A percentile compares a stretch with the other conserved stretches of the same genome.
Conservation (phyloP, 2,797 vertebrate genomes). For the Diceros bicornis region DNA sequence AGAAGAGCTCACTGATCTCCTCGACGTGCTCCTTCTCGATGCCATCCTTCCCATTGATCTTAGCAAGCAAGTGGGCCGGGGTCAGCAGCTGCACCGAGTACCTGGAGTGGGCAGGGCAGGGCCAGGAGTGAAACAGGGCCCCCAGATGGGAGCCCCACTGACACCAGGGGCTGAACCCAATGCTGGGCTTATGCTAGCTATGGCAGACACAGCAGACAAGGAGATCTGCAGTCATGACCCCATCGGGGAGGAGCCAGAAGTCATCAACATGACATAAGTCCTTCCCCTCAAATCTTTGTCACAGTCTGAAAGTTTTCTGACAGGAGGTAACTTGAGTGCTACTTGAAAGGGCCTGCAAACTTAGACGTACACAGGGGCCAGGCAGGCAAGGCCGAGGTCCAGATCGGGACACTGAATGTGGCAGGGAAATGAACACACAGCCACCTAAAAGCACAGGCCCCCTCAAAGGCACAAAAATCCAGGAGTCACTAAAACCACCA, state of each 20-base stretch:
- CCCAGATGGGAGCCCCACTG: not conserved
- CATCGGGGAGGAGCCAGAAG: not conserved
- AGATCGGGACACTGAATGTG: too few species aligned
- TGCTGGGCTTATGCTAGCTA: too few species aligned
- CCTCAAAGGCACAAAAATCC: accelerated
- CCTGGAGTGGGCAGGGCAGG: constrained; percentile 86
- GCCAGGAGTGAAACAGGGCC: not conserved
- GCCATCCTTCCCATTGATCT: constrained; percentile 97
- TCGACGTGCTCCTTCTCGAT: constrained; percentile 98
- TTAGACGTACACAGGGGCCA: not conserved
- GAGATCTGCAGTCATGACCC: not conserved
- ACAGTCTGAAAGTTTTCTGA: not conserved
- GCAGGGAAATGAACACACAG: not conserved
- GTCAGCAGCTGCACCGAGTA: constrained; percentile 98
- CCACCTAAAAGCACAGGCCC: accelerated
- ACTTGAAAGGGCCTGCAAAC: not conserved
- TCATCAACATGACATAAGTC: not conserved
- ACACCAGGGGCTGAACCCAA: not conserved
- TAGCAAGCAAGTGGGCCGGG: constrained; percentile 96
- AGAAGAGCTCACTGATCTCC: constrained; percentile 99
- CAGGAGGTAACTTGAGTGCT: not conserved
- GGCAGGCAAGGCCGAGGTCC: not conserved
- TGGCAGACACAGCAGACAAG: not conserved
- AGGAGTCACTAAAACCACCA: not conserved
- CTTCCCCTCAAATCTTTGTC: too few species aligned